Percentiles rank a stretch among this genome's conserved stretches.
phyloP scores from a whole-genome alignment of 2,888 invertebrate species.

The Tortrix viridana region DNA sequence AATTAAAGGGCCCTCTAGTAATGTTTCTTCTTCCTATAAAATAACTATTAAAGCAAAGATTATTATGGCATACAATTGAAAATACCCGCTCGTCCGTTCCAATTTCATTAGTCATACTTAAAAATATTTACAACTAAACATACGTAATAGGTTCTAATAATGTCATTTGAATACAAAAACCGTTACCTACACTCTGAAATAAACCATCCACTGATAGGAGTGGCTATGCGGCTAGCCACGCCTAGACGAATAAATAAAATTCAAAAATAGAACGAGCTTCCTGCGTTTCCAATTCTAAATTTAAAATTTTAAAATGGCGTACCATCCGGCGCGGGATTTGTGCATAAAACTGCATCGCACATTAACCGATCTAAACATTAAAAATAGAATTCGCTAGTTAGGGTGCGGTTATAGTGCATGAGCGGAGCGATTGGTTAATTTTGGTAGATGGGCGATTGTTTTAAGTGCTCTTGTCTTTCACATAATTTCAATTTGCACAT shows the following conservation, averaged over 20 bases:
- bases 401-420: constrained; percentile 51
- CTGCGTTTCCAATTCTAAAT: constrained; percentile 74
- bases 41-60: no score
- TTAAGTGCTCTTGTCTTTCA: not conserved
- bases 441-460: not conserved
- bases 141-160: not conserved
- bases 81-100: no score
- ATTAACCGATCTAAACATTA: constrained; percentile 81
- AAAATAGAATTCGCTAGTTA: constrained; percentile 77
- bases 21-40: no score
- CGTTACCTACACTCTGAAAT: not conserved
- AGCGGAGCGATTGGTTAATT: constrained; percentile 19
- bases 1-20: no score
- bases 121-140: no score
- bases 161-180: not conserved
- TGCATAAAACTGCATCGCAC: constrained; percentile 82
- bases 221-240: constrained; percentile 66
- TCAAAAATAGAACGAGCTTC: constrained; percentile 74
- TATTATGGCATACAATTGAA: no score
- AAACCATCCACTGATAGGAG: constrained; percentile 38
- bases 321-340: constrained; percentile 69
- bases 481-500: no score
- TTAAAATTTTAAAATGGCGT: constrained; percentile 75
- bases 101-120: no score
- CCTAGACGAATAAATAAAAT: constrained; percentile 77